Percentiles rank a stretch among this genome's conserved stretches.
These are phyloP conservation scores for Apodemus agrarius DNA, from an alignment of 2,797 vertebrate genomes.

Conservation along the genomic window DNA sequence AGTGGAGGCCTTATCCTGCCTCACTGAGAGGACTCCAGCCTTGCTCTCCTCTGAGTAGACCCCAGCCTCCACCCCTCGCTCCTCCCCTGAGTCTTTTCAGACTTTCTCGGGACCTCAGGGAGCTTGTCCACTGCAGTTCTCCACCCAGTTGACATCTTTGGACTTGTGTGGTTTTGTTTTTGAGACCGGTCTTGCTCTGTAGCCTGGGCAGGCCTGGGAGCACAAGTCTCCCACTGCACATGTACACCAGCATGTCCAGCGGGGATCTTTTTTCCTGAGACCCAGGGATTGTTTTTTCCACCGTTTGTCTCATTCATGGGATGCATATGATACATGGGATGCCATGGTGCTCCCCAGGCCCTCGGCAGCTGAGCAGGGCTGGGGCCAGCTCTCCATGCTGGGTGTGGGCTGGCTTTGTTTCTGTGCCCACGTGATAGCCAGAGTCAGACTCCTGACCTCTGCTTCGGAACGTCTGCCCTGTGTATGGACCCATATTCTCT, in stretches of 20 bases:
- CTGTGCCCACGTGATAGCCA: rapidly evolving
- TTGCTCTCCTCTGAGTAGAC: neutral
- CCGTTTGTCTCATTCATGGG: neutral
- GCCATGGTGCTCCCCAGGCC: neutral
- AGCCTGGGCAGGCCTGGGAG: neutral
- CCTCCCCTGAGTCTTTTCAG: neutral
- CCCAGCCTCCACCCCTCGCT: neutral
- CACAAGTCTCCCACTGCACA: neutral
- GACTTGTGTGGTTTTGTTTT: neutral
- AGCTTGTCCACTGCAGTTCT: neutral
- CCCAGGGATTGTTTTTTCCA: neutral
- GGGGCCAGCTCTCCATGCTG: neutral
- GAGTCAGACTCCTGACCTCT: neutral
- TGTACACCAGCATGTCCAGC: neutral
- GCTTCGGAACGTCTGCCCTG: neutral
- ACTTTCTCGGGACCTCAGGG: neutral
- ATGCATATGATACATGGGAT: no score
- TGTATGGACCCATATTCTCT: neutral
- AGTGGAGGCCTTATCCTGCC: neutral
- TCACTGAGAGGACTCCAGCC: neutral
- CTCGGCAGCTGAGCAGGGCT: neutral
- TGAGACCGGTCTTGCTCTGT: neutral
- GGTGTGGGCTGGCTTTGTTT: neutral
- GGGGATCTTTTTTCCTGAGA: neutral
- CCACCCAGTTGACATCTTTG: neutral